phyloP scores from a whole-genome alignment of 2,797 vertebrate genomes.

The Orestias chungarensis region DNA sequence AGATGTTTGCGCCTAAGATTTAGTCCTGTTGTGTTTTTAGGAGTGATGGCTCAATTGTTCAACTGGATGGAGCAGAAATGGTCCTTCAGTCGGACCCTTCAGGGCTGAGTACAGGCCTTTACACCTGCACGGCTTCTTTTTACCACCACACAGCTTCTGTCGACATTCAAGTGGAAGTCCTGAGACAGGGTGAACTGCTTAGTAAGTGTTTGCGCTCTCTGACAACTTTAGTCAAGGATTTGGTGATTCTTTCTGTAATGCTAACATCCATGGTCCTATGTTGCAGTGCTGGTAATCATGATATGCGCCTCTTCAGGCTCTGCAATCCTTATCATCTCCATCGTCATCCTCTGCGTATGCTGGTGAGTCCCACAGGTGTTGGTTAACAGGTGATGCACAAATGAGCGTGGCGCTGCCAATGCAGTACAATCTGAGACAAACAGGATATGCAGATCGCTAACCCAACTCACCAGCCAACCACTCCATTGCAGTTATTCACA shows the following conservation, averaged over 20 bases:
- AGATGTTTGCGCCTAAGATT: not conserved
- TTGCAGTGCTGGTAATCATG: constrained; percentile 58
- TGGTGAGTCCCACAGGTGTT: constrained; percentile 73
- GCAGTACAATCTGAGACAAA: constrained; percentile 52
- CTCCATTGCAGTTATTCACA: constrained; percentile 65
- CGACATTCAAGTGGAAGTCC: constrained; percentile 72
- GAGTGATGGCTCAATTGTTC: constrained; percentile 61
- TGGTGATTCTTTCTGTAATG: constrained; percentile 12
- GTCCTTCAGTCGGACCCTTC: constrained; percentile 59
- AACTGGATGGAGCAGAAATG: constrained; percentile 52
- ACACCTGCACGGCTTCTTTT: constrained; percentile 74
- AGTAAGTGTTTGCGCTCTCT: constrained; percentile 54
- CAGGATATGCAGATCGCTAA: constrained; percentile 64
- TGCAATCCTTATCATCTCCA: constrained; percentile 56
- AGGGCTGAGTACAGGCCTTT: constrained; percentile 61
- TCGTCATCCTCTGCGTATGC: constrained; percentile 60
- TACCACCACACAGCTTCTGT: constrained; percentile 69
- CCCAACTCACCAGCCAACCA: constrained; percentile 51
- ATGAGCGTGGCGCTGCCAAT: constrained; percentile 30
- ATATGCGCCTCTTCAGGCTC: constrained; percentile 59
- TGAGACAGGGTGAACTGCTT: constrained; percentile 27
- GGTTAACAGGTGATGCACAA: constrained; percentile 40
- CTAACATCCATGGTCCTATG: constrained; percentile 7
- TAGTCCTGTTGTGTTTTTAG: constrained; percentile 49
- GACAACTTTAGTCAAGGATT: not conserved